These are phyloP conservation scores for Periparus ater DNA, from an alignment of 2,797 vertebrate genomes.

Conservation along the genomic window DNA sequence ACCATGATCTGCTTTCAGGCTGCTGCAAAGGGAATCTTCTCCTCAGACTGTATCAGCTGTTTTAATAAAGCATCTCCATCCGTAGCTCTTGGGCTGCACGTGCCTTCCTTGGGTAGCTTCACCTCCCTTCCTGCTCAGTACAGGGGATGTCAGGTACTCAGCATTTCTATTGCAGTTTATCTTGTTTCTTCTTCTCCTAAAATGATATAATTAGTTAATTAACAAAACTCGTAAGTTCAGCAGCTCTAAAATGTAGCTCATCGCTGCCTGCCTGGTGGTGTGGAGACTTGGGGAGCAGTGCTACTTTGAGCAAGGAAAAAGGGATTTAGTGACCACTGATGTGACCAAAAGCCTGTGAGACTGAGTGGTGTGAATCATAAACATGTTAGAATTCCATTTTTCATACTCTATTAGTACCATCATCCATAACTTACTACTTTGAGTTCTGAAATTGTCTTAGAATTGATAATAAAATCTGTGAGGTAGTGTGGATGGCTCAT, in stretches of 20 bases:
- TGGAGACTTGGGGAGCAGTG: neutral
- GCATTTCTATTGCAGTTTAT: neutral
- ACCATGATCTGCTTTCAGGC: neutral
- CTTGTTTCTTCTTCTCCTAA: neutral
- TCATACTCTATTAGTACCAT: neutral
- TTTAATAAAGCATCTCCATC: neutral
- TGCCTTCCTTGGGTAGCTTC: neutral
- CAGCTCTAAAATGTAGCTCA: neutral
- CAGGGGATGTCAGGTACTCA: neutral
- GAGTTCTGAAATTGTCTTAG: neutral
- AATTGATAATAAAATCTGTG: neutral
- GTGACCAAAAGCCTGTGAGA: neutral
- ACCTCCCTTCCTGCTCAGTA: neutral
- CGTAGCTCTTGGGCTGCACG: accelerated
- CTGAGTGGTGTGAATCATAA: accelerated
- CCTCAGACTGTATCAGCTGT: neutral
- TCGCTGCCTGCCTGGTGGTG: accelerated
- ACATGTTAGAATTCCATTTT: neutral
- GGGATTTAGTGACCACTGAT: neutral
- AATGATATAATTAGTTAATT: neutral
- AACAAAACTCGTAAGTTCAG: neutral
- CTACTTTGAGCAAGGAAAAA: neutral
- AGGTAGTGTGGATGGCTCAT: neutral
- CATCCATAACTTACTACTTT: neutral
- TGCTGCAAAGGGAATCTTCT: neutral